phyloP scores from a whole-genome alignment of 1,140 invertebrate genomes.

The Pogonomyrmex californicus region DNA sequence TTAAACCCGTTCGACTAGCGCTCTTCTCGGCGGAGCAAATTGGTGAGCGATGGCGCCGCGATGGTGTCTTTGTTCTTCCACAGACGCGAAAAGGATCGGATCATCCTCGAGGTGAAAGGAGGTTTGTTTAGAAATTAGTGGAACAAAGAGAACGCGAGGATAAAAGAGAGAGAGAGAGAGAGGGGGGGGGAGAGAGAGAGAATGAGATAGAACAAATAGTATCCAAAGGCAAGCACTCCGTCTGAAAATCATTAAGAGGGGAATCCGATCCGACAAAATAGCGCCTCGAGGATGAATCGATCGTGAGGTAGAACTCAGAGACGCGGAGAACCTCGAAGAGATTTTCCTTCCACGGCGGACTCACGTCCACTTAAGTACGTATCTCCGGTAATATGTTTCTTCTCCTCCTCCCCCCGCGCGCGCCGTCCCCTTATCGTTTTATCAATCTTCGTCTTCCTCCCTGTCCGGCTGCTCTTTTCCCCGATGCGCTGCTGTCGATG shows the following conservation, averaged over 20 bases:
- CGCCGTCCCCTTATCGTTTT: slow-evolving; percentile 8
- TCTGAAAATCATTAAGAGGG: slow-evolving; percentile 66
- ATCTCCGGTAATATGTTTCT: slow-evolving; percentile 65
- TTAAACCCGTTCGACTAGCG: slow-evolving; percentile 44
- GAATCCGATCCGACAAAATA: slow-evolving; percentile 52
- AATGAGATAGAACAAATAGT: neutral
- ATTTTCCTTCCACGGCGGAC: slow-evolving; percentile 39
- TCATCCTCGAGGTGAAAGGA: slow-evolving; percentile 18
- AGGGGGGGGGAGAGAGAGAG: neutral
- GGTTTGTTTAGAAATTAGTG: slow-evolving; percentile 39
- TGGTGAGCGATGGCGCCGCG: neutral
- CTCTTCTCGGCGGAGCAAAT: slow-evolving; percentile 22
- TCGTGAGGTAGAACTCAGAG: neutral
- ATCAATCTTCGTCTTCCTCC: slow-evolving; percentile 46
- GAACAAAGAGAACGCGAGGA: slow-evolving; percentile 1
- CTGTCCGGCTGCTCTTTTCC: neutral
- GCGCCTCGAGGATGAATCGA: slow-evolving; percentile 31
- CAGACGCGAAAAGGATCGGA: slow-evolving; percentile 22
- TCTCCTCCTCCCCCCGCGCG: neutral
- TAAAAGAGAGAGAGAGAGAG: neutral
- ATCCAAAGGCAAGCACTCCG: slow-evolving; percentile 20
- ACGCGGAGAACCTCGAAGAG: slow-evolving; percentile 14
- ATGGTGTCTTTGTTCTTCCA: slow-evolving; percentile 37
- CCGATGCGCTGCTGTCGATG: slow-evolving; percentile 60
- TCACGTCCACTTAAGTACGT: slow-evolving; percentile 74